These are phyloP conservation scores for Myotis lucifugus DNA, from an alignment of 2,113 vertebrate species.

Conservation along the genomic window DNA sequence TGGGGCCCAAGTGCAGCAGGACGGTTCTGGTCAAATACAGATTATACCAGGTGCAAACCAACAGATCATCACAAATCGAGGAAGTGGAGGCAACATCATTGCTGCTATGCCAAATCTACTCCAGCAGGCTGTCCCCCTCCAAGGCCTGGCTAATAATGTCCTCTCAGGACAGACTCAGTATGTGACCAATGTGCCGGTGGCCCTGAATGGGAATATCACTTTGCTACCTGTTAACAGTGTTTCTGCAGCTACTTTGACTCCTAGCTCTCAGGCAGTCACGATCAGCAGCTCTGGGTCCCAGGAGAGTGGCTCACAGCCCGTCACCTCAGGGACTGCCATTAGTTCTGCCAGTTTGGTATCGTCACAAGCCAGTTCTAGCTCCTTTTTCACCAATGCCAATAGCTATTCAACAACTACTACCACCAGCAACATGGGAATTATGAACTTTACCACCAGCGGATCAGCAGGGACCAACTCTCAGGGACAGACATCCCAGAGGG, in stretches of 20 bases:
- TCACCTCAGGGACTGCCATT: slow-evolving; percentile 82
- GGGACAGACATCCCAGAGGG: slow-evolving; percentile 84
- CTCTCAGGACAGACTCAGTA: slow-evolving; percentile 95
- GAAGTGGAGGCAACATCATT: slow-evolving; percentile 91
- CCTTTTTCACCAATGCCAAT: slow-evolving; percentile 88
- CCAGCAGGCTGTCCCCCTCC: slow-evolving; percentile 95
- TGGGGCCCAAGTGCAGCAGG: slow-evolving; percentile 89
- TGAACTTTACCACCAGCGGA: slow-evolving; percentile 85
- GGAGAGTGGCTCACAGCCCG: slow-evolving; percentile 83
- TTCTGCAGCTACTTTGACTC: slow-evolving; percentile 85
- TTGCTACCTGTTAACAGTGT: slow-evolving; percentile 92
- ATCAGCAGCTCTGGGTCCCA: slow-evolving; percentile 86
- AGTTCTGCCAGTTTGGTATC: slow-evolving; percentile 81
- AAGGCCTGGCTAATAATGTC: slow-evolving; percentile 90
- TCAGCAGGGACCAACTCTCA: slow-evolving; percentile 83
- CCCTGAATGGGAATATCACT: slow-evolving; percentile 96
- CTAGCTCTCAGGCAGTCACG: slow-evolving; percentile 89
- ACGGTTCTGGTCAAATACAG: slow-evolving; percentile 94
- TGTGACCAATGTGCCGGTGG: slow-evolving; percentile 94
- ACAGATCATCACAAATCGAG: slow-evolving; percentile 90
- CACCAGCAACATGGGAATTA: slow-evolving; percentile 85
- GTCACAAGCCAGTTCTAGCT: slow-evolving; percentile 81
- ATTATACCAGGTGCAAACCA: slow-evolving; percentile 91
- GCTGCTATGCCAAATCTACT: slow-evolving; percentile 92
- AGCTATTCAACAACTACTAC: slow-evolving; percentile 86